Conservation (phyloP, 2,113 vertebrate genomes). For the Chelonoidis abingdonii region DNA sequence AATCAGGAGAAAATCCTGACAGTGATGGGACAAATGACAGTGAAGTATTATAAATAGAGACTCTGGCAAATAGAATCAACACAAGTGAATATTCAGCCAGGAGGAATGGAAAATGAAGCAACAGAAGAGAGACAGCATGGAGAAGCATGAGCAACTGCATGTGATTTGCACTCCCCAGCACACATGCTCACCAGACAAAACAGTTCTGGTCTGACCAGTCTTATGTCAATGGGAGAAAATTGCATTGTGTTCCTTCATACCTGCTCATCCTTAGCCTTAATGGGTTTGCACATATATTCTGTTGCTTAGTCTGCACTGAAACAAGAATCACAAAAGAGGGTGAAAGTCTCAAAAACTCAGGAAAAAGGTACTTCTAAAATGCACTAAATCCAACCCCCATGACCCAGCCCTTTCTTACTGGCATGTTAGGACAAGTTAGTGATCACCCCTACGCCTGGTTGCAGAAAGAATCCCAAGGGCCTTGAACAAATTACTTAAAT, state of each 20-base stretch:
- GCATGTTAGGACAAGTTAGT: conserved; percentile 53
- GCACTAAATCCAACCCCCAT: conserved; percentile 14
- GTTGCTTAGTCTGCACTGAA: conserved; percentile 21
- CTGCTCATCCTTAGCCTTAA: background rate
- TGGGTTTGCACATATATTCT: background rate
- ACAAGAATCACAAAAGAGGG: background rate
- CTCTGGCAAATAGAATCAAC: background rate
- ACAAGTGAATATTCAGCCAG: background rate
- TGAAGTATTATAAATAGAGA: background rate
- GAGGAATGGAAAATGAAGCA: background rate
- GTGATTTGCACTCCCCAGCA: conserved; percentile 54
- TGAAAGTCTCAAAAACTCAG: background rate
- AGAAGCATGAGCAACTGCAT: background rate
- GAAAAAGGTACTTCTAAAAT: background rate
- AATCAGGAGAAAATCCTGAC: background rate
- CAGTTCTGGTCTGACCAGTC: background rate
- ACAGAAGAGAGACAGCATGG: background rate
- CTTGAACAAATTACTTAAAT: conserved; percentile 75
- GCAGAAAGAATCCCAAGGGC: conserved; percentile 67
- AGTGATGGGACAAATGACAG: background rate
- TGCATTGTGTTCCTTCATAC: background rate
- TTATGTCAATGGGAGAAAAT: background rate
- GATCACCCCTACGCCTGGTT: conserved; percentile 41
- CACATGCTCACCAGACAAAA: background rate
- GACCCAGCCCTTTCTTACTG: background rate